Evolutionary conservation across 2,888 invertebrate species (phyloP).

Genomic region (Blastobasis adustella): DNA sequence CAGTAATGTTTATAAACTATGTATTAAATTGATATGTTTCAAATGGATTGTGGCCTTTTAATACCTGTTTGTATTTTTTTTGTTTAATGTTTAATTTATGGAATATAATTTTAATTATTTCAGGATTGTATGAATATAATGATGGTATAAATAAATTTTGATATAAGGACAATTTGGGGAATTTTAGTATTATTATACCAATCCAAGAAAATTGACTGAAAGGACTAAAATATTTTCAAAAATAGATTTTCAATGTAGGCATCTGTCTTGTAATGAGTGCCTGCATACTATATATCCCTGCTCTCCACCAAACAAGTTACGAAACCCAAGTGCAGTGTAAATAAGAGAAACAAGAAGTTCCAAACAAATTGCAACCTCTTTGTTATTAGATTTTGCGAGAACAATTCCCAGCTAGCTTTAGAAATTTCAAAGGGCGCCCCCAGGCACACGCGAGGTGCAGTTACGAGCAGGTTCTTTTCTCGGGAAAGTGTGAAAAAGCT

Average conservation of each 20-base stretch:
- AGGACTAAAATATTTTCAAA: too few species aligned
- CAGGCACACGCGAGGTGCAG: too few species aligned
- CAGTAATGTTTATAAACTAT: constrained; percentile 69
- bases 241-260: too few species aligned
- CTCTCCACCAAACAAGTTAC: too few species aligned
- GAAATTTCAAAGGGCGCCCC: too few species aligned
- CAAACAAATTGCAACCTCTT: not conserved
- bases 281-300: too few species aligned
- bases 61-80: constrained; percentile 41
- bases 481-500: constrained; percentile 35
- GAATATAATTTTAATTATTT: constrained; percentile 29
- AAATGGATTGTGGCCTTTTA: constrained; percentile 63
- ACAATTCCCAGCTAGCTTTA: too few species aligned
- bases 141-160: constrained; percentile 47
- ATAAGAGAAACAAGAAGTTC: not conserved
- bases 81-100: constrained; percentile 6
- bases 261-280: too few species aligned
- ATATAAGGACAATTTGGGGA: constrained; percentile 23
- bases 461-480: constrained; percentile 8
- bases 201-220: too few species aligned
- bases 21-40: constrained; percentile 71
- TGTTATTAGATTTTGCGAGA: constrained; percentile 11
- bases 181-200: constrained; percentile 25
- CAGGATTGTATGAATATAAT: constrained; percentile 37
- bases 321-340: too few species aligned